Conservation (phyloP, 2,797 vertebrate genomes). For the Salarias fasciatus region DNA sequence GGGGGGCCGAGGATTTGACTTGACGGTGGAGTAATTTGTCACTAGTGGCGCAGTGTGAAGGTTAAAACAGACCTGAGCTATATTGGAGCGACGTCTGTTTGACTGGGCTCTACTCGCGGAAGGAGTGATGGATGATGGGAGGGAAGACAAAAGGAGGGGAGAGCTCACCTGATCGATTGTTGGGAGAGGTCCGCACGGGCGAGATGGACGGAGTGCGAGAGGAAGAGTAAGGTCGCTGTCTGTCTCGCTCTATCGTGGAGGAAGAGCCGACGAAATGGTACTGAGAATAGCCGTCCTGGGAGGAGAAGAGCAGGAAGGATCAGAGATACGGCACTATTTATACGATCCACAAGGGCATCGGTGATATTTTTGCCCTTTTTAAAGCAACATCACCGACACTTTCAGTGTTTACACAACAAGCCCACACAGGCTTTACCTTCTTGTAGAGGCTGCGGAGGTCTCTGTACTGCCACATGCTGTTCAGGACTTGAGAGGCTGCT, state of each 20-base stretch:
- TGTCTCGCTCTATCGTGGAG: constrained; percentile 97
- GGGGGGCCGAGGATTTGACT: constrained; percentile 20
- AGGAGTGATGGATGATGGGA: constrained; percentile 44
- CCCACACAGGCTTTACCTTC: constrained; percentile 86
- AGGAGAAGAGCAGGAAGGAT: constrained; percentile 9
- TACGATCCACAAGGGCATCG: neutral
- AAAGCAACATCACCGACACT: neutral
- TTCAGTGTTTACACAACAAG: constrained; percentile 1
- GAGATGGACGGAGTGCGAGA: constrained; percentile 99
- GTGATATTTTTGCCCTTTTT: neutral
- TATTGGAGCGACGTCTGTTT: constrained; percentile 19
- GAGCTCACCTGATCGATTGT: constrained; percentile 97
- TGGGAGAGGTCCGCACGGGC: constrained; percentile 95
- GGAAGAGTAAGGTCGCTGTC: constrained; percentile 97
- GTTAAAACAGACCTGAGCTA: constrained; percentile 43
- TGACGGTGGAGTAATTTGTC: constrained; percentile 46
- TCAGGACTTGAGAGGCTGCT: constrained; percentile 98
- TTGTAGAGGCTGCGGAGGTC: constrained; percentile 99
- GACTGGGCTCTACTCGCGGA: constrained; percentile 35
- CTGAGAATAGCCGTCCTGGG: constrained; percentile 96
- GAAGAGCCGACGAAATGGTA: constrained; percentile 99
- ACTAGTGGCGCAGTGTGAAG: constrained; percentile 45
- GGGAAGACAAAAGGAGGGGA: neutral
- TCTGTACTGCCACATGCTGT: constrained; percentile 99
- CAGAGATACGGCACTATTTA: neutral